Conservation (phyloP, 2,113 vertebrate genomes). For the Apaloderma vittatum region DNA sequence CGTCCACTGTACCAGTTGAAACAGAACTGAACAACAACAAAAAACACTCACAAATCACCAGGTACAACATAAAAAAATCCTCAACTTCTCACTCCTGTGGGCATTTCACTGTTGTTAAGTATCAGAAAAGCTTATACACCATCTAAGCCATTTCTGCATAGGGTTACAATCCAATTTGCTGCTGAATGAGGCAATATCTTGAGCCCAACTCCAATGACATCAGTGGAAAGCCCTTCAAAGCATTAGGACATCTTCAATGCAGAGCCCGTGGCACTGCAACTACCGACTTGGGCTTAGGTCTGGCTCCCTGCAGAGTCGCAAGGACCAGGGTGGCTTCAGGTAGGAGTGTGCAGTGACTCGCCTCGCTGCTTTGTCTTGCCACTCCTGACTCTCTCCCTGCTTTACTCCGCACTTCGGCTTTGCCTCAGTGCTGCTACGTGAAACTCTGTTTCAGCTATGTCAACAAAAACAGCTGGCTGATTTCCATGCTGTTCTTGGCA, state of each 20-base stretch:
- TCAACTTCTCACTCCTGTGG: too few relatives aligned
- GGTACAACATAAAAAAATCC: neutral
- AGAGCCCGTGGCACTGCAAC: too few relatives aligned
- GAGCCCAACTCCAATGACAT: neutral
- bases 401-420: neutral
- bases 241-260: rapidly evolving
- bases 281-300: neutral
- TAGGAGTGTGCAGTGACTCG: neutral
- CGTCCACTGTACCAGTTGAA: neutral
- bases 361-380: too few relatives aligned
- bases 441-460: conserved; percentile 44
- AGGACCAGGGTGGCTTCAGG: neutral
- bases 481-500: conserved; percentile 55
- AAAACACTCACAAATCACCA: neutral
- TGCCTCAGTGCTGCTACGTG: neutral
- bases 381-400: neutral
- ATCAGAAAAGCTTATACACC: neutral
- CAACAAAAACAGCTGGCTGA: conserved; percentile 70
- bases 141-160: neutral
- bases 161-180: neutral
- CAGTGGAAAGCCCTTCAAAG: neutral
- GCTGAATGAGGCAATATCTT: neutral
- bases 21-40: neutral
- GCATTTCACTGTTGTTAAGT: neutral
- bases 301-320: neutral